A percentile compares a stretch with the other conserved stretches of the same genome.
Conservation (phyloP, 2,113 vertebrate genomes). For the Pogona vitticeps region DNA sequence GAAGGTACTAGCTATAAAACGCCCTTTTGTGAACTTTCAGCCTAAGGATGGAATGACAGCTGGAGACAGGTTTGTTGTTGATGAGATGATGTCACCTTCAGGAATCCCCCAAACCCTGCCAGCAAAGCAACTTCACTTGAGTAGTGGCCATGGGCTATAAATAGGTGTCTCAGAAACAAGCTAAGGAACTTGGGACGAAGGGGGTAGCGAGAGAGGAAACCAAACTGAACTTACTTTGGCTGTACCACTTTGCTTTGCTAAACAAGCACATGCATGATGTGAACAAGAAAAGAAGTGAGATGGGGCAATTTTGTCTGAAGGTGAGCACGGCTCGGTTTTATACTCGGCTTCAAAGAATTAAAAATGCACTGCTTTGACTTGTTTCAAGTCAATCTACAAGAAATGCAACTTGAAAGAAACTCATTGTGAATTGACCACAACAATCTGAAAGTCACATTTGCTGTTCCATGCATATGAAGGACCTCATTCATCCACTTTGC, state of each 20-base stretch:
- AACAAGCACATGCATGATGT: neutral
- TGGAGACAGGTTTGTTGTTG: conserved; percentile 63
- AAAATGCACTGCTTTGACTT: neutral
- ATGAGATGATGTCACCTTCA: conserved; percentile 68
- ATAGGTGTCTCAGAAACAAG: conserved; percentile 66
- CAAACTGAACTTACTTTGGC: neutral
- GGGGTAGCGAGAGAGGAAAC: neutral
- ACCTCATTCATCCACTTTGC: neutral
- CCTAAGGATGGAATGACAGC: conserved; percentile 46
- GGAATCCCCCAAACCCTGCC: conserved; percentile 72
- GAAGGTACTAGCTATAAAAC: conserved; percentile 4
- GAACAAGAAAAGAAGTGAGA: neutral
- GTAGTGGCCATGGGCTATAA: conserved; percentile 67
- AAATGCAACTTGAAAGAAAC: neutral
- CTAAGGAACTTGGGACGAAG: conserved; percentile 24
- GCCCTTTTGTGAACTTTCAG: conserved; percentile 47
- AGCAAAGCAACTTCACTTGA: conserved; percentile 57
- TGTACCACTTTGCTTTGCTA: neutral
- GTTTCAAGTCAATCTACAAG: neutral
- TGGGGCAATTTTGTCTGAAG: neutral
- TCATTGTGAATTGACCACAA: neutral
- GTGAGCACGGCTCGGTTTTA: neutral
- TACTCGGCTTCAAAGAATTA: neutral
- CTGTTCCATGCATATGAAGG: rapidly evolving
- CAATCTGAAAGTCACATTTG: neutral